A percentile compares a stretch with the other conserved stretches of the same genome.
phyloP scores from a whole-genome alignment of 2,888 invertebrate species.

The Stramonita haemastoma region DNA sequence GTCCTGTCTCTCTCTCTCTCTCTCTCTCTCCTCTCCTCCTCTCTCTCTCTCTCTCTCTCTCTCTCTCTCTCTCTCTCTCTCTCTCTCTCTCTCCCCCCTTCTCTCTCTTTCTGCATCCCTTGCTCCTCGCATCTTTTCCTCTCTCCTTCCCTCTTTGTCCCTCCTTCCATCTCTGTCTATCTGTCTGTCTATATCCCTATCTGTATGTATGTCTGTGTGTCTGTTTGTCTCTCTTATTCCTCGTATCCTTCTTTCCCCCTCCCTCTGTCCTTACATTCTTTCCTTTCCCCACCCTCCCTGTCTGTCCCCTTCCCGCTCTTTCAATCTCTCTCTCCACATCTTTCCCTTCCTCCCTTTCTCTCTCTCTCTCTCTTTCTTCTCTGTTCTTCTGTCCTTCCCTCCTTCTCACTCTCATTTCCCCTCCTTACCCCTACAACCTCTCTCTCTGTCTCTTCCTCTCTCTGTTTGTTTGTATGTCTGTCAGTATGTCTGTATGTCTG shows the following conservation, averaged over 20 bases:
- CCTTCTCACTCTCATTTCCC: not conserved
- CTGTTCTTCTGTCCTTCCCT: not conserved
- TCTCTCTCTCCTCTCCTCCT: not conserved
- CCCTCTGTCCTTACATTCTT: not conserved
- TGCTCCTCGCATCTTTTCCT: not conserved
- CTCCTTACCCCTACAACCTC: not conserved
- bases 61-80: not conserved
- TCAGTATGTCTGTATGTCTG: no score
- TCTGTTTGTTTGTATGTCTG: no score
- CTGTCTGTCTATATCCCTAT: not conserved
- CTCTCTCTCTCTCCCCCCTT: not conserved
- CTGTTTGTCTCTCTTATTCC: not conserved
- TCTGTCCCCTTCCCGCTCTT: not conserved
- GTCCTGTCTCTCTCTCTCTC: not conserved
- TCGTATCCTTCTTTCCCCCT: not conserved
- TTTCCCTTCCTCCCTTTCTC: not conserved
- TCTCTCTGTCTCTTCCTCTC: no score
- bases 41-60: not conserved
- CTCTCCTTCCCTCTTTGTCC: not conserved
- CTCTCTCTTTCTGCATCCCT: not conserved
- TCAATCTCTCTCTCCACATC: not conserved
- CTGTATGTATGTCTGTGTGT: not conserved
- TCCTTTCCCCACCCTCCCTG: not conserved
- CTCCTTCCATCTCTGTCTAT: not conserved
- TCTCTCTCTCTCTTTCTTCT: not conserved